Base-by-base conservation (phyloP, 30 jellyfish, hydroid and myxozoan genomes). In the Aurelia sp. region DNA sequence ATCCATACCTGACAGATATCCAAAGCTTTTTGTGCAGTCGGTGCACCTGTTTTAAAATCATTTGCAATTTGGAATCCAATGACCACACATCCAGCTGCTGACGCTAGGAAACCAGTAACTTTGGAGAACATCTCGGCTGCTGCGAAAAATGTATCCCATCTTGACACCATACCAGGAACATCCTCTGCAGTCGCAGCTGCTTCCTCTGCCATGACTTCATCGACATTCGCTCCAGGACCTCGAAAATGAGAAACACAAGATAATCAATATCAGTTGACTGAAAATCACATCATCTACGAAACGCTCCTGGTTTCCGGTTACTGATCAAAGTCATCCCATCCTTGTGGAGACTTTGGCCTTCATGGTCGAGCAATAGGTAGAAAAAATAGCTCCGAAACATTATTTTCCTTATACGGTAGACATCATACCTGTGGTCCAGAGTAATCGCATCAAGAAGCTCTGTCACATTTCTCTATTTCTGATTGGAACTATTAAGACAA, bases 81-180 rank as follows among this genome's bases (percentile, higher is more conserved):
- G 13, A 83, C 92, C 31, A 83, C 92, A 60, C 92, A 83, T 13
- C 92, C 92, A 19, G 92, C 92, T 11, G 59, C 86, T 8, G 74
- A 73, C 3, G 86, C 92, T 59, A 83, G 60, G n/a, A 83, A 30
- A 3, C 92, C 92, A 50, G 86, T 55, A 30, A 58, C 86, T 52
- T 83, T 70, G 50, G 92, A 85, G 44, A 83, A 72, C 35, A 5
- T 13, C 24, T 83, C 86, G 0, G 92, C 48, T 17, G 72, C 63
- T 9, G 79, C 61, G 44, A 83, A 72, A 59, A 83, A 38, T 58
- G 72, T 71, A 74, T 70, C 80, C 92, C 92, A 83, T 40, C 67
- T 44, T 6, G 78, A 4, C 52, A 30, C 77, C 78, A 53, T 53
- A 0, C 59, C 69, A 6, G 69, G 60, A 0, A 33, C 78, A 19